Percentiles rank a stretch among this genome's conserved stretches.
These are phyloP conservation scores for Limnephilus rhombicus DNA, from an alignment of 2,888 invertebrate species.

Conservation along the genomic window DNA sequence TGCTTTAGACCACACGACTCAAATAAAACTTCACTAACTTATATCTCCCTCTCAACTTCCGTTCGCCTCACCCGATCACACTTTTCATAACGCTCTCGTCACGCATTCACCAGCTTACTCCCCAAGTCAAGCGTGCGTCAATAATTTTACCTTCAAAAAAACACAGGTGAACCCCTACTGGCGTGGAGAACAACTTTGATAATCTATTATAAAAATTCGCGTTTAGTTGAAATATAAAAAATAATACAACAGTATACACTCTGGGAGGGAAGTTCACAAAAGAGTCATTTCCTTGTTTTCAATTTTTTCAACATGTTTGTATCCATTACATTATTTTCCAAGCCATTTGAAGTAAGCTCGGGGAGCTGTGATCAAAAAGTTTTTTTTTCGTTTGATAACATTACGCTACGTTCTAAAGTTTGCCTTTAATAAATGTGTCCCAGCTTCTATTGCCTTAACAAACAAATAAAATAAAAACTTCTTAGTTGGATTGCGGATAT, in stretches of 20 bases:
- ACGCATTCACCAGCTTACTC: too few species aligned
- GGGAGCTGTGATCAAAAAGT: not conserved
- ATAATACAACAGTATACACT: not conserved
- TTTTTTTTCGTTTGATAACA: not conserved
- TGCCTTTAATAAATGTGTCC: not conserved
- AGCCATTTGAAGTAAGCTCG: not conserved
- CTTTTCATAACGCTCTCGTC: too few species aligned
- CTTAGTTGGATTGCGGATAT: not conserved
- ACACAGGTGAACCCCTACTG: too few species aligned
- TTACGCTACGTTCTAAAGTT: not conserved
- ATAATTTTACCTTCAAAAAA: too few species aligned
- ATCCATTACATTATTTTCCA: not conserved
- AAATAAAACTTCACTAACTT: too few species aligned
- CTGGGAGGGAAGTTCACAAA: not conserved
- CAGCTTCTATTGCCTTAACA: not conserved
- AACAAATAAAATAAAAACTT: not conserved
- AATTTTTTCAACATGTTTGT: not conserved
- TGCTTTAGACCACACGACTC: too few species aligned
- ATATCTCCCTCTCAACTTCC: too few species aligned
- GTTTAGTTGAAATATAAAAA: too few species aligned
- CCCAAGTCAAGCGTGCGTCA: too few species aligned
- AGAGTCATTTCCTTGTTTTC: not conserved
- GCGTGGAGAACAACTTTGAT: too few species aligned
- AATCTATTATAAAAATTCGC: too few species aligned
- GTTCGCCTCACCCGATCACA: too few species aligned